Base-by-base conservation (phyloP, 2,113 vertebrate genomes). In the Anseranas semipalmata region DNA sequence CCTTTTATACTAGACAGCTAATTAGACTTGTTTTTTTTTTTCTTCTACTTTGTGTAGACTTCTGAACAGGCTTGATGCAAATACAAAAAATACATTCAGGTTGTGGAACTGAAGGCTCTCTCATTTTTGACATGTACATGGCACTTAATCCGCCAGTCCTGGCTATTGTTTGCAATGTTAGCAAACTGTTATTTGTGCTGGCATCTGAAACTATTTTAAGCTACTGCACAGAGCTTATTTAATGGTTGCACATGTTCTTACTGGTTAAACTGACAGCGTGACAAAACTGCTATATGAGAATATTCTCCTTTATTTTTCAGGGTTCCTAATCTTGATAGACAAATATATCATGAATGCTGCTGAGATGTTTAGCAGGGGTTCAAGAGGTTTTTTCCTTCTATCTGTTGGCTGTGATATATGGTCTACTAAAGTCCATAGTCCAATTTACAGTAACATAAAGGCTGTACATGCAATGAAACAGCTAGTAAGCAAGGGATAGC, bases 151-250 rank as follows among this genome's bases (percentile, higher is more conserved):
- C 86, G 68, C 59, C 65, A 80, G 74, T 50, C 45, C 84, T 91
- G 91, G 74, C 91, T 91, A 94, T 96, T 97, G 95, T 96, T 95
- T 95, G 74, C 78, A 94, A 39, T 95, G 53, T 83, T 91, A 82
- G 89, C 67, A 87, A 94, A 93, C 70, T 88, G 78, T 89, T 95
- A 85, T 85, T 93, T 96, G 70, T 95, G 92, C 94, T 95, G 83
- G 76, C 50, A 80, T 93, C 58, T 89, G 74, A 91, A 87, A 93
- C 92, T 96, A 85, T 96, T 96, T 96, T 95, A 96, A 91, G 96
- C 58, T 87, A 39, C 77, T 95, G 92, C 53, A 63, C 37, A 79
- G 85, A 74, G 67, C 62, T 94, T 89, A 39, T 96, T 97, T 93
- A 79, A 73, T 93, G 80, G 66, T 75, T 87, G 73, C 76, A 89